Base-by-base conservation (phyloP, 2,113 vertebrate species). In the Sakesphorus luctuosus region DNA sequence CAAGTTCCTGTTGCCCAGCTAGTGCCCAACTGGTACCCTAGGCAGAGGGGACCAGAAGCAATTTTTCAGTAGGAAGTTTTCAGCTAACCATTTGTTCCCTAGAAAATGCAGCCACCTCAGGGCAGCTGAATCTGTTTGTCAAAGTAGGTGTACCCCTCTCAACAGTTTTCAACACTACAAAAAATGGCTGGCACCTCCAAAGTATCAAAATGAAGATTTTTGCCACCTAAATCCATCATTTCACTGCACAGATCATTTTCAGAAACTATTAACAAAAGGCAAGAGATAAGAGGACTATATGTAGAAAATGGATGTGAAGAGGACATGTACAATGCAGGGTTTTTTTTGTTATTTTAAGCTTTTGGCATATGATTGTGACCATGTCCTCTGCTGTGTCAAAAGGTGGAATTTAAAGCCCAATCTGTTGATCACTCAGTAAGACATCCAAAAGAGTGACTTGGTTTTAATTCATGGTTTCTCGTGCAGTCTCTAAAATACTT, bases 291-390 rank as follows among this genome's bases (percentile, higher is more conserved):
- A 84, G 33, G 12, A 69, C 14, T 49, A 36, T 31, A 69, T 33
- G 17, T 10, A 87, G 11, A 47, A 87, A 85, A 82, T 0, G 8
- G 18, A 52, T 31, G 6, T 25, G 26, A 28, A 75, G 35, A 87
- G 7, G 40, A 68, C 11, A 40, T 0, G 0, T 18, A 38, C 3
- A 26, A 25, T 5, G 43, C 40, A 40, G 40, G 5, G 10, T 18
- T 26, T 31, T 19, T 35, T 19, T 5, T 18, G 12, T 38, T 72
- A 56, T 43, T 74, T 87, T 81, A 65, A 87, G 43, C 14, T 82
- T 53, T 33, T 56, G 17, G 2, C 7, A 75, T 79, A 59, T 56
- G 31, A 74, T 17, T 68, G 11, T 7, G 6, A n/a, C 15, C 23
- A 18, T 9, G 29, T 79, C 36, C 31, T 82, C 49, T 61, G 24